Conservation (phyloP, 92 coral and sea anemone genomes). For the Isaurus tuberculatus region DNA sequence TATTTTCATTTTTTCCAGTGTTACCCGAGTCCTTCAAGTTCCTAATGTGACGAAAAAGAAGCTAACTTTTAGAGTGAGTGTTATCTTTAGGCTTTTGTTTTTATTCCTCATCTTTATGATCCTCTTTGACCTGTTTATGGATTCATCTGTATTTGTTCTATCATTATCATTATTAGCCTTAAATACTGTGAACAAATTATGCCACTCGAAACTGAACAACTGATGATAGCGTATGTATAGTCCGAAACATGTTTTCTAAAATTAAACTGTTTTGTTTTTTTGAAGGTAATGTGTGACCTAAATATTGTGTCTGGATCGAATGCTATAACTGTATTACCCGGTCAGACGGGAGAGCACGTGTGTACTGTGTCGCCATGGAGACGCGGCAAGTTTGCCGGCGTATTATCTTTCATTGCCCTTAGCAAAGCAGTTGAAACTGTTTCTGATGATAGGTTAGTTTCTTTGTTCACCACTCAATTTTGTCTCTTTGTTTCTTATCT, state of each 20-base stretch:
- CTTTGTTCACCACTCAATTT: neutral
- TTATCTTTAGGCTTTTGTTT: neutral
- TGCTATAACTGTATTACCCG: conserved; percentile 80
- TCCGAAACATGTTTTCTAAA: no score
- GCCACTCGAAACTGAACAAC: no score
- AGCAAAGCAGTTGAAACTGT: conserved; percentile 49
- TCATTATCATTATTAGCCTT: no score
- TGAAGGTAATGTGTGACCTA: conserved; percentile 87
- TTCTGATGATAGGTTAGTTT: conserved; percentile 58
- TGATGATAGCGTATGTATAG: no score
- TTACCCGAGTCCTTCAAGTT: conserved; percentile 72
- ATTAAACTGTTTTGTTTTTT: neutral
- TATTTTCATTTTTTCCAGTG: conserved; percentile 50
- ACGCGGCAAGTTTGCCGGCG: conserved; percentile 89
- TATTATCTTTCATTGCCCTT: conserved; percentile 80
- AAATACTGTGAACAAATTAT: no score
- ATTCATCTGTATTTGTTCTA: no score
- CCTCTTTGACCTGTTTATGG: no score
- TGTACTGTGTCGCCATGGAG: conserved; percentile 96
- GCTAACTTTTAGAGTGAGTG: conserved; percentile 75
- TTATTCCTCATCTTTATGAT: no score
- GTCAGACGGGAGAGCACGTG: conserved; percentile 86
- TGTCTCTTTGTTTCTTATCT: neutral
- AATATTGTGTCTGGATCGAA: conserved; percentile 83
- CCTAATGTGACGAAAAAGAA: conserved; percentile 90